Evolutionary conservation across 2,113 vertebrate genomes (phyloP), one percentile per base, ranked within the genome.

Genomic region (Illadopsis cleaveri): DNA sequence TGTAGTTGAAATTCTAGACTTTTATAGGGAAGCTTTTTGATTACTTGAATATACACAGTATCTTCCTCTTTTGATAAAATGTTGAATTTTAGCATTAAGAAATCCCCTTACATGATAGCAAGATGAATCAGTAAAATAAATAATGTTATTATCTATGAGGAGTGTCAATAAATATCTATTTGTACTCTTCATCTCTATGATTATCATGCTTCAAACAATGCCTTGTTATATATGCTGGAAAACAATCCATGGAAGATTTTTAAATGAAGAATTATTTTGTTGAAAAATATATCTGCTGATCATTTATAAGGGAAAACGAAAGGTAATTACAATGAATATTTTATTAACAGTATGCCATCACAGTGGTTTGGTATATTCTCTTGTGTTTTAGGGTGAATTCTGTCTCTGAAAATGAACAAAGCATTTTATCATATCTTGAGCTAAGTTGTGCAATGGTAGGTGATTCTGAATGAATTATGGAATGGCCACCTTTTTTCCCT

Each of bases 301-400:
- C 28, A 44, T 94, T 97, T 71, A 38, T 80, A 86, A 89, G 60
- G 73, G 78, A 69, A 94, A 95, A 93, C 73, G 86, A 95, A 77
- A 88, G n/a, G 22, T 90, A 81, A 93, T 89, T 40, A 78, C 64
- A 89, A 84, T 18, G 9, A 77, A 9, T 21, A 44, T 37, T 84
- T 89, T 42, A 42, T 11, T 64, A 69, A 69, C 45, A 69, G 33
- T 42, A 61, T 62, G 35, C 48, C 22, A 31, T 53, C 44, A 19
- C 35, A 33, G 12, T 51, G 54, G 17, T 62, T 83, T 30, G 42
- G 24, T 69, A 61, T 75, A 50, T 82, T 87, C 25, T 53, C 47
- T 88, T 90, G 54, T 89, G 35, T 89, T 83, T 89, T 81, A 24
- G 4, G 56, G 38, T 68, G 77, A 65, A 33, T 58, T 54, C 8